A percentile compares a stretch with the other conserved stretches of the same genome.
Conservation (phyloP, 2,113 vertebrate genomes). For the Ahaetulla prasina region DNA sequence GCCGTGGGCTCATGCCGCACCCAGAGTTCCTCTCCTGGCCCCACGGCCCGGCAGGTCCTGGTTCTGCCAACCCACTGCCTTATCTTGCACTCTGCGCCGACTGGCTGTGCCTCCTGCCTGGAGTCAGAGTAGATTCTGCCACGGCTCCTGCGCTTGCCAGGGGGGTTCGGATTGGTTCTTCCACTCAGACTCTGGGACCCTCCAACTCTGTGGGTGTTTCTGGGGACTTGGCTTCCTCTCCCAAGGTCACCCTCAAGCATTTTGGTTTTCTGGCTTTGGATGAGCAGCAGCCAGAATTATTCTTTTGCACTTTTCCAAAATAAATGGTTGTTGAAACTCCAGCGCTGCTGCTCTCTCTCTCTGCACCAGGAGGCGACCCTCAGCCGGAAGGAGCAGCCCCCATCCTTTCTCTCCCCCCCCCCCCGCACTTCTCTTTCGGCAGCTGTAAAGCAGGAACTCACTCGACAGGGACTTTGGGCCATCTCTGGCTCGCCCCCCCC, state of each 20-base stretch:
- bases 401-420: not conserved
- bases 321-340: conserved; percentile 49
- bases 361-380: not conserved
- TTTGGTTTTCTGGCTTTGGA: conserved; percentile 21
- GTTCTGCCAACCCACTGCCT: not conserved
- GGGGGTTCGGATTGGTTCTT: not conserved
- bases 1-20: not conserved
- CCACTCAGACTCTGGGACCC: not conserved
- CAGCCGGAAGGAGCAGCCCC: not conserved
- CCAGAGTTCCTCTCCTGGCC: not conserved
- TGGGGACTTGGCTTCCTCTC: not conserved
- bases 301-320: conserved; percentile 64
- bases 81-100: too few species aligned
- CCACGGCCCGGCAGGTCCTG: not conserved
- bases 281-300: conserved; percentile 39
- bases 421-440: rapidly evolving
- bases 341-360: not conserved
- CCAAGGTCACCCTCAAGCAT: not conserved
- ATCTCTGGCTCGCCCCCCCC: not conserved
- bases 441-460: not conserved
- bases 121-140: too few species aligned
- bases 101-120: not conserved
- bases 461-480: not conserved
- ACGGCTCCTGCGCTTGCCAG: not conserved
- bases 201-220: too few species aligned